phyloP scores from a whole-genome alignment of 1,140 invertebrate genomes.

The Drosophila bocqueti region DNA sequence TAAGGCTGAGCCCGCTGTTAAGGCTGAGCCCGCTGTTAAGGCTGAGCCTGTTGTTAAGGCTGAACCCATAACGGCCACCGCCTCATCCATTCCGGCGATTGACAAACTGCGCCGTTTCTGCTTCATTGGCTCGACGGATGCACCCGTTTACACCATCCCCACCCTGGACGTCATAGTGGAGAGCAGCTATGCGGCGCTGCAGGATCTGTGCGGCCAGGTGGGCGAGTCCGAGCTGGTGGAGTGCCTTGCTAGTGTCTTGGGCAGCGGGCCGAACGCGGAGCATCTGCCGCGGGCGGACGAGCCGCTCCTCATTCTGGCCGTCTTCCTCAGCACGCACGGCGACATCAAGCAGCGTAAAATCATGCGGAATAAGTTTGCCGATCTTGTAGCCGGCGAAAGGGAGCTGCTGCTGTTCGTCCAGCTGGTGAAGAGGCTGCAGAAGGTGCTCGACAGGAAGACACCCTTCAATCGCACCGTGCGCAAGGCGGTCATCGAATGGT shows the following conservation, averaged over 20 bases:
- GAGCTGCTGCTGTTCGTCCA: slow-evolving; percentile 70
- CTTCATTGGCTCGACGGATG: slow-evolving; percentile 62
- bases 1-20: too few relatives aligned
- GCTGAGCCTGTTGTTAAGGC: background rate
- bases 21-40: background rate
- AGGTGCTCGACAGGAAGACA: slow-evolving; percentile 33
- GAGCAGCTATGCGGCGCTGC: slow-evolving; percentile 11
- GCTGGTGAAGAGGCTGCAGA: slow-evolving; percentile 58
- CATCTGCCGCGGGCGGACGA: slow-evolving; percentile 65
- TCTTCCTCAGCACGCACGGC: slow-evolving; percentile 46
- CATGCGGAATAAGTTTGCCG: slow-evolving; percentile 47
- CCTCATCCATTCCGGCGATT: slow-evolving; percentile 13
- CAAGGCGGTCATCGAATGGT: slow-evolving; percentile 73
- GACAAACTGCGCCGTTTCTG: slow-evolving; percentile 69
- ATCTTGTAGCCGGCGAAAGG: slow-evolving; percentile 46
- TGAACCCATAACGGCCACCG: background rate
- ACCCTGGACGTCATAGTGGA: slow-evolving; percentile 39
- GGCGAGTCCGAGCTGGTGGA: slow-evolving; percentile 30
- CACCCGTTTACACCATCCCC: slow-evolving; percentile 56
- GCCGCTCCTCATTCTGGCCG: slow-evolving; percentile 66
- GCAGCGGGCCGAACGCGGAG: slow-evolving; percentile 23
- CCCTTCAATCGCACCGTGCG: slow-evolving; percentile 64
- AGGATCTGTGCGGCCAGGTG: slow-evolving; percentile 31
- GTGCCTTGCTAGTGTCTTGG: slow-evolving; percentile 29
- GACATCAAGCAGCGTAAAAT: slow-evolving; percentile 51